Evolutionary conservation across 2,888 invertebrate genomes (phyloP).

Genomic region (Exephanes ischioxanthus): DNA sequence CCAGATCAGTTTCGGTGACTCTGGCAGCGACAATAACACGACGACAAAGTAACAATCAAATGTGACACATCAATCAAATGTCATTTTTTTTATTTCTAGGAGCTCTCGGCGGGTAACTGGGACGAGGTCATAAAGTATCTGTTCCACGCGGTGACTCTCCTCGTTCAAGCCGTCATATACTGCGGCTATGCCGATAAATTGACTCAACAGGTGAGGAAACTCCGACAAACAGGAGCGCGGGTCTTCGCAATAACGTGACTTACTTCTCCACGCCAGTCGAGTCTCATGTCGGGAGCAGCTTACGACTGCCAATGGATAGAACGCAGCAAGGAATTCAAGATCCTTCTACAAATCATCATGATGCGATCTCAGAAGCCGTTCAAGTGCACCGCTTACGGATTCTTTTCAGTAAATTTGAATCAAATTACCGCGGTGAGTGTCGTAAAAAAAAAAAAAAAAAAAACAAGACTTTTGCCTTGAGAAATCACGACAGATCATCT

Average conservation of each 20-base stretch:
- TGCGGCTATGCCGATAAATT: conserved; percentile 69
- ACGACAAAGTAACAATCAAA: not conserved
- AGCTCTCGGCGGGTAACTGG: conserved; percentile 53
- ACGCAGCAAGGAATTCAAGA: conserved; percentile 60
- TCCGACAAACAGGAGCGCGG: not conserved
- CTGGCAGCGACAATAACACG: not conserved
- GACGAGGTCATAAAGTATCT: conserved; percentile 63
- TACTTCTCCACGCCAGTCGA: conserved; percentile 50
- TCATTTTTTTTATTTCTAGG: conserved; percentile 30
- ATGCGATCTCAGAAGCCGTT: conserved; percentile 66
- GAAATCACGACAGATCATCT: not conserved
- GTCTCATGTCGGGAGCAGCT: conserved; percentile 60
- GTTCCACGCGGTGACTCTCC: conserved; percentile 64
- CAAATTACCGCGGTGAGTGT: conserved; percentile 65
- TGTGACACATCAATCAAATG: no score
- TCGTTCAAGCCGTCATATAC: conserved; percentile 69
- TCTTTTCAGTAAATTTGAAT: conserved; percentile 66
- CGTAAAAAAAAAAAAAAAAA: not conserved
- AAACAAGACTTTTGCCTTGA: not conserved
- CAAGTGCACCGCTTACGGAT: conserved; percentile 67
- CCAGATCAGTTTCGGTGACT: not conserved
- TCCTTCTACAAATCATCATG: conserved; percentile 66
- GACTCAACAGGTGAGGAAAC: conserved; percentile 63
- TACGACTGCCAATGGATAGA: conserved; percentile 68
- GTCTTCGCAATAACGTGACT: no score